phyloP scores from a whole-genome alignment of 2,113 vertebrate genomes.

The Dicerorhinus sumatrensis region DNA sequence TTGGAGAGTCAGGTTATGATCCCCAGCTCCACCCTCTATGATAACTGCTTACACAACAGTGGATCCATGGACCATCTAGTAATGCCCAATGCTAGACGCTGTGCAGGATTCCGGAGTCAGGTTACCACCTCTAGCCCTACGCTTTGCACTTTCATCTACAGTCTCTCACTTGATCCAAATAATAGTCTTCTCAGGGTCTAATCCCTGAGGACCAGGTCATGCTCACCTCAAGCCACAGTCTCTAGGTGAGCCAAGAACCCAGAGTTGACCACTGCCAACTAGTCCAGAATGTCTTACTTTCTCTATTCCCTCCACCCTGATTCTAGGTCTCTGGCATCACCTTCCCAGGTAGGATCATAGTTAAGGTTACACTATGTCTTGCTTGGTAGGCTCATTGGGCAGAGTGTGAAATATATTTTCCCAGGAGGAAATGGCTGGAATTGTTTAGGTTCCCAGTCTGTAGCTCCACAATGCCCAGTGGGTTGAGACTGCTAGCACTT shows the following conservation, averaged over 20 bases:
- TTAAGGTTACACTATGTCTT: not conserved
- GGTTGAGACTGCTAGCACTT: not conserved
- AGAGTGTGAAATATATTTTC: not conserved
- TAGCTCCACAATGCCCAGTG: not conserved
- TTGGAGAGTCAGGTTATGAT: not conserved
- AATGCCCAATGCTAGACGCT: not conserved
- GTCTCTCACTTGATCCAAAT: not conserved
- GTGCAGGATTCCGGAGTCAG: fast-evolving
- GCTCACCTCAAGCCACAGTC: not conserved
- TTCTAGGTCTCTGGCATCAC: not conserved
- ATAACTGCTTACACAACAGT: not conserved
- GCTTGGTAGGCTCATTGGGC: not conserved
- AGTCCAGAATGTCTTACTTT: not conserved
- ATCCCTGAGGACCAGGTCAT: not conserved
- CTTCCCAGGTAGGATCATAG: not conserved
- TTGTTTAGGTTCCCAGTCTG: not conserved
- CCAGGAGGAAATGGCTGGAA: not conserved
- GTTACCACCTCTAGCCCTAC: not conserved
- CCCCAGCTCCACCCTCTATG: not conserved
- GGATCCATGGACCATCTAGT: not conserved
- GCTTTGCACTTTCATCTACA: not conserved
- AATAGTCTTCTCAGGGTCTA: not conserved
- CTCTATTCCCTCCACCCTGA: not conserved
- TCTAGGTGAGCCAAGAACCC: not conserved
- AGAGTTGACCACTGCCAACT: not conserved